Percentiles rank a stretch among this genome's conserved stretches.
These are phyloP conservation scores for Phrynocephalus vlangalii DNA, from an alignment of 2,797 vertebrate genomes.

Conservation along the genomic window DNA sequence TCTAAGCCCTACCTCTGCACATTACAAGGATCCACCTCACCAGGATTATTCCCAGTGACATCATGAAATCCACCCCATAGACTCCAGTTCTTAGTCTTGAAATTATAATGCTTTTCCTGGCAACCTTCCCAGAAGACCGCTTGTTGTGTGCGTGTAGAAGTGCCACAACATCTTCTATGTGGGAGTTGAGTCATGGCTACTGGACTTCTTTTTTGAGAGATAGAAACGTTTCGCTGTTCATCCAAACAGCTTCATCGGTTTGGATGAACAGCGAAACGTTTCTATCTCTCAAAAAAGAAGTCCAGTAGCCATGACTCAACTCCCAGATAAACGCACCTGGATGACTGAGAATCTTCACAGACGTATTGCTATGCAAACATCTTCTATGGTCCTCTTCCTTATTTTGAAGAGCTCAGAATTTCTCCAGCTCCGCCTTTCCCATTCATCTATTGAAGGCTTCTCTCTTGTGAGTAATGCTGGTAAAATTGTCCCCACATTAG, in stretches of 20 bases:
- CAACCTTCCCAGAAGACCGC: neutral
- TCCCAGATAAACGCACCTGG: no score
- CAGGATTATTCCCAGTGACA: neutral
- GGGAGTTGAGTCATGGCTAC: no score
- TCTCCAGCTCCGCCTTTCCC: neutral
- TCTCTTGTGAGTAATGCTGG: conserved; percentile 7
- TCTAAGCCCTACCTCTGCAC: neutral
- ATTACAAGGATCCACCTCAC: neutral
- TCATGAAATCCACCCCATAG: neutral
- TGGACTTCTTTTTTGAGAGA: no score
- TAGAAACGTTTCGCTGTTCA: no score
- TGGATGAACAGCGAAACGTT: no score
- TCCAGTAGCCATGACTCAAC: no score
- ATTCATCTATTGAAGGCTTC: neutral
- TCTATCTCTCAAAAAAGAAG: no score
- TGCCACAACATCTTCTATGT: neutral
- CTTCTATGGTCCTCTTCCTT: conserved; percentile 2
- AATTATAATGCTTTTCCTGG: neutral
- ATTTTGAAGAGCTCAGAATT: neutral
- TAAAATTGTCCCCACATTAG: no score
- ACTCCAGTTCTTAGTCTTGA: neutral
- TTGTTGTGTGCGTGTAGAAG: neutral
- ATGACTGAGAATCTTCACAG: no score
- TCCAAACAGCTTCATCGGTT: no score
- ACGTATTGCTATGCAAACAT: no score